A percentile compares a stretch with the other conserved stretches of the same genome.
phyloP scores from a whole-genome alignment of 2,113 vertebrate genomes.

The Acanthochromis polyacanthus region DNA sequence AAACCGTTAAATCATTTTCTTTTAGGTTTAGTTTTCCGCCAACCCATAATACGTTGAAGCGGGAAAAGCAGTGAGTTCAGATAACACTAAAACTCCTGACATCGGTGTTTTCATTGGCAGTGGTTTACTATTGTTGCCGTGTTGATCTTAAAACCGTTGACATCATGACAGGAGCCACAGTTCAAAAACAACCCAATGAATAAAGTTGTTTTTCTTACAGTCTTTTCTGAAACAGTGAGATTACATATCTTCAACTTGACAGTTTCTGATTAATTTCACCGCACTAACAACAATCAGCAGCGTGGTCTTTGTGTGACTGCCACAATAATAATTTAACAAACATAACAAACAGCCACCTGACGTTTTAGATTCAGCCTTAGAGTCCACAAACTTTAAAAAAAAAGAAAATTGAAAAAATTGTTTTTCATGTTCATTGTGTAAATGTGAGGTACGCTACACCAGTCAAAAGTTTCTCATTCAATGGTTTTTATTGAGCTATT shows the following conservation, averaged over 20 bases:
- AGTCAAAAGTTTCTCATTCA: too few relatives aligned
- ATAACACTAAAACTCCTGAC: neutral
- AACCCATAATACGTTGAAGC: neutral
- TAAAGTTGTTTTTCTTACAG: neutral
- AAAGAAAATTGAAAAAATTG: too few relatives aligned
- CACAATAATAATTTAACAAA: neutral
- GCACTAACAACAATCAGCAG: too few relatives aligned
- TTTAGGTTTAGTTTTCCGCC: neutral
- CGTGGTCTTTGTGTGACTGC: too few relatives aligned
- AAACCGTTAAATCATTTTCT: neutral
- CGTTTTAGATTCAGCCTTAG: too few relatives aligned
- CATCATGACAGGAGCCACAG: neutral
- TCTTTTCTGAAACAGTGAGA: neutral
- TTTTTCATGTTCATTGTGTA: too few relatives aligned
- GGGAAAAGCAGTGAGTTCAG: neutral
- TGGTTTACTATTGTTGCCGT: neutral
- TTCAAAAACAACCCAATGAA: neutral
- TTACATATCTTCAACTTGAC: neutral
- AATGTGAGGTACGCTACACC: too few relatives aligned
- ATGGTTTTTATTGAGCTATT: too few relatives aligned
- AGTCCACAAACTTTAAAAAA: too few relatives aligned
- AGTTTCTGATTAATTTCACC: neutral
- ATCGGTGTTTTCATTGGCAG: constrained; percentile 13
- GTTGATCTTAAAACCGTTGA: neutral
- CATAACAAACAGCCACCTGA: too few relatives aligned